A percentile compares a stretch with the other conserved stretches of the same genome.
Conservation (phyloP, 2,797 vertebrate species). For the Percopsis omiscomaycus region DNA sequence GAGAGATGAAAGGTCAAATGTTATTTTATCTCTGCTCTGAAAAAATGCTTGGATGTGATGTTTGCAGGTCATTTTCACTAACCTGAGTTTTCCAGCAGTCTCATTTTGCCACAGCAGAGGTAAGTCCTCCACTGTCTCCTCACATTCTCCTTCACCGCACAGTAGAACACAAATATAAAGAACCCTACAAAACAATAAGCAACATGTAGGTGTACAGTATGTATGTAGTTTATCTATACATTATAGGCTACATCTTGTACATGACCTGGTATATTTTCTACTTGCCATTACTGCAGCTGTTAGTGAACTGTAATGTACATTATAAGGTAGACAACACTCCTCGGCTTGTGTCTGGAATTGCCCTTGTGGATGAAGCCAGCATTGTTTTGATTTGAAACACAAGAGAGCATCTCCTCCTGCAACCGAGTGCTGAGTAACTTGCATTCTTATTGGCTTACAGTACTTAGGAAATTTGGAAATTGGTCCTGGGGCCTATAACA, state of each 20-base stretch:
- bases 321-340: no score
- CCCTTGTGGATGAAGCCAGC: no score
- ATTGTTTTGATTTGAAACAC: no score
- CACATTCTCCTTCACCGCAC: constrained; percentile 91
- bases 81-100: constrained; percentile 91
- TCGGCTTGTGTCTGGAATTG: no score
- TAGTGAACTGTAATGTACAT: neutral
- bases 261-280: neutral
- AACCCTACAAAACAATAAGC: constrained; percentile 77
- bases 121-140: constrained; percentile 91
- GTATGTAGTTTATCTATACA: neutral
- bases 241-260: neutral
- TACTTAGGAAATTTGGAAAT: no score
- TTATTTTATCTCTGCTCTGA: no score
- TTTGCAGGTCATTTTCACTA: constrained; percentile 22
- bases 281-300: neutral
- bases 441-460: no score
- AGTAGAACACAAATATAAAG: constrained; percentile 96
- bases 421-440: no score
- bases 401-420: no score
- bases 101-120: constrained; percentile 90
- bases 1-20: neutral
- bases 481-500: no score
- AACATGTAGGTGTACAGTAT: neutral
- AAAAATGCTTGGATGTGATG: no score